phyloP scores from a whole-genome alignment of 2,113 vertebrate genomes.

The Spea multiplicata region DNA sequence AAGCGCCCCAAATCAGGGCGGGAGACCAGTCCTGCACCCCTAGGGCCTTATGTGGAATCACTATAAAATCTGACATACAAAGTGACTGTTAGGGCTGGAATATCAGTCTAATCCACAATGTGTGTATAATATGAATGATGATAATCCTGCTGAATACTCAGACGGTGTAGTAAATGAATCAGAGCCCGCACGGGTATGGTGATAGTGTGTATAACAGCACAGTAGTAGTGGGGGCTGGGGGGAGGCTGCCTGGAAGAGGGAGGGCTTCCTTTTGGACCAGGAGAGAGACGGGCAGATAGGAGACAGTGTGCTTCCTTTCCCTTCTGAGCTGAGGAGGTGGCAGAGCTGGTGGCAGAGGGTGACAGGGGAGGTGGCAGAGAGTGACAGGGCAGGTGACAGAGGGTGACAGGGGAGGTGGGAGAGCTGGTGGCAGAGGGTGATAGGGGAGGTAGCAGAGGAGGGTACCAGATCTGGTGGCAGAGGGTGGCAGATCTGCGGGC shows the following conservation, averaged over 20 bases:
- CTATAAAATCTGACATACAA: no score
- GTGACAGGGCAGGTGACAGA: neutral
- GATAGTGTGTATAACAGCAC: neutral
- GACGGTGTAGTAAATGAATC: no score
- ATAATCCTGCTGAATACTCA: no score
- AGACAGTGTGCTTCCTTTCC: no score
- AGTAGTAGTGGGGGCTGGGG: conserved; percentile 8
- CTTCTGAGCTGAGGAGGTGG: neutral
- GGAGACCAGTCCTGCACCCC: no score
- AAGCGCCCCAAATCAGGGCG: no score
- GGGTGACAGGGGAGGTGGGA: neutral
- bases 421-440: neutral
- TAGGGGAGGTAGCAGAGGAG: neutral
- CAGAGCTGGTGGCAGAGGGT: neutral
- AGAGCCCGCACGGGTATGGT: no score
- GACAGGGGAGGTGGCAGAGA: neutral
- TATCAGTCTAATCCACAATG: no score
- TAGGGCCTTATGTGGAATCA: no score
- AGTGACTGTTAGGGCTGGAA: no score
- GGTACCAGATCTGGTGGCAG: neutral
- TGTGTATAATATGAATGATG: no score
- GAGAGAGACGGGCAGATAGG: conserved; percentile 15
- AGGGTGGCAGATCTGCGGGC: neutral
- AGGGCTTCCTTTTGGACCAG: neutral
- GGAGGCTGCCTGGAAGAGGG: neutral